Evolutionary conservation across 2,113 vertebrate genomes (phyloP), one percentile per base, ranked within the genome.

Genomic region (Hyperopisus bebe): DNA sequence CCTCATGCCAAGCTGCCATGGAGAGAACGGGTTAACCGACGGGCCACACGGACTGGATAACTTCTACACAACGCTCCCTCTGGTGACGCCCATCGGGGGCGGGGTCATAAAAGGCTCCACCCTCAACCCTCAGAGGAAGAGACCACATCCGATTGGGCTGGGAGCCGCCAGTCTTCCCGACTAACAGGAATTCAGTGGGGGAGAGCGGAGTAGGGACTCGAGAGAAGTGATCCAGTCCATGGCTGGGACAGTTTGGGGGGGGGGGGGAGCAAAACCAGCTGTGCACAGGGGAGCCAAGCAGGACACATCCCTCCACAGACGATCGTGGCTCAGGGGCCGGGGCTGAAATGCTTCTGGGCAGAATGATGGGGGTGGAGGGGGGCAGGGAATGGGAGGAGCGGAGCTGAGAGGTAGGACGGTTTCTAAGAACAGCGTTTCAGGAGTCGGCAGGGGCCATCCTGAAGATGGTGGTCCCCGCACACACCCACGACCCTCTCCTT

Each of bases 1-100:
- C 90, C 89, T 91, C 91, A 91, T 86, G 89, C 90, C 58, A 42
- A 89, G 91, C 90, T 91, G 90, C 77, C 44, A 84, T 82, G 46
- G 90, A 77, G 85, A 87, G 88, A 88, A 90, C 89, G 86, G 4
- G 86, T 91, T 91, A 90, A 87, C 58, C 53, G 83, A 27, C 86
- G 31, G 46, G 51, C 48, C 24, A 2, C 1, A 31, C 27, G 62
- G 58, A 89, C 11, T 35, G 90, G 90, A 91, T 91, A 90, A 92
- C 88, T 42, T 58, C 88, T 87, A 62, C 39, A 27, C 58, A 35
- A 35, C 3, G 5, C 17, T 35, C 31, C 35, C 27, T 70, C 44
- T 80, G 44, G 85, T 35, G 11, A 15, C 7, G 44, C 21, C 77
- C 51, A 48, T 31, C 58, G 88, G 88, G 44, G 74, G 80, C 15